phyloP scores from a whole-genome alignment of 1,140 invertebrate genomes.

The Eufriesea mexicana region DNA sequence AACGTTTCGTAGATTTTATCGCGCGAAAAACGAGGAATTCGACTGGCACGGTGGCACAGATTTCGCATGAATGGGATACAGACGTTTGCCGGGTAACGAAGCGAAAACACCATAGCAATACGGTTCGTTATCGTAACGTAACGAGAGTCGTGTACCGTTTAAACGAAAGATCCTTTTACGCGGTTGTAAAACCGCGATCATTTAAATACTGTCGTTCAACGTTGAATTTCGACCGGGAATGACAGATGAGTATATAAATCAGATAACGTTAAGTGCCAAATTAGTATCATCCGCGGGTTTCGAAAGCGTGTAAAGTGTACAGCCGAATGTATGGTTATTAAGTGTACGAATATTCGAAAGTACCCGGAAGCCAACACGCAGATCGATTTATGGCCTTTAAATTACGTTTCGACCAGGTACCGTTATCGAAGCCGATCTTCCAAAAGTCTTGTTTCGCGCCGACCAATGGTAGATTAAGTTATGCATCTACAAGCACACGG shows the following conservation, averaged over 20 bases:
- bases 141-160: background rate
- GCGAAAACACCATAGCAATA: background rate
- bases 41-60: background rate
- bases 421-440: conserved; percentile 28
- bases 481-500: background rate
- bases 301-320: conserved; percentile 24
- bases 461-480: conserved; percentile 8
- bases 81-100: background rate
- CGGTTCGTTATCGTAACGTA: background rate
- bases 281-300: background rate
- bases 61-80: background rate
- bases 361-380: conserved; percentile 9
- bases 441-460: background rate
- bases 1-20: too few species aligned
- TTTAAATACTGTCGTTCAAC: background rate
- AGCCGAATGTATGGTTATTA: background rate
- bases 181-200: background rate
- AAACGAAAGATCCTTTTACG: background rate
- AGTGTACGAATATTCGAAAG: conserved; percentile 42
- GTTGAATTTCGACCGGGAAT: background rate
- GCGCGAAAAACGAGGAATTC: too few species aligned
- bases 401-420: conserved; percentile 32
- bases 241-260: background rate
- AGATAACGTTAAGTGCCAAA: background rate
- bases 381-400: conserved; percentile 37